Conservation (phyloP, 2,888 invertebrate genomes). For the Deroplatys truncata region DNA sequence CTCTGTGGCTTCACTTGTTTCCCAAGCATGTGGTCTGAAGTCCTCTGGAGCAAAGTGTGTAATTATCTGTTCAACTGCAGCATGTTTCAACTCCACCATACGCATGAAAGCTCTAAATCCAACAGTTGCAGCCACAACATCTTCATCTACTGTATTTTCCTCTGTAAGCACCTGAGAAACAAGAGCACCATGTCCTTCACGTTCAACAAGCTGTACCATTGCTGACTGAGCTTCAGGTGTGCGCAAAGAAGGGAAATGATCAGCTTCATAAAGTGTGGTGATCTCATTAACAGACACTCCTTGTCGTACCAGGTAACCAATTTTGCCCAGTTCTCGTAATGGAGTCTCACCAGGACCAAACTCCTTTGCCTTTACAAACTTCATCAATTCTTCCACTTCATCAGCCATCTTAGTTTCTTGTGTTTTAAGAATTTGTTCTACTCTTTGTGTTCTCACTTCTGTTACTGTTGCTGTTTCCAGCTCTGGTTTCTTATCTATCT, state of each 20-base stretch:
- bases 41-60: conserved; percentile 79
- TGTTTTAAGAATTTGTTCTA: conserved; percentile 51
- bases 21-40: conserved; percentile 78
- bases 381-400: conserved; percentile 69
- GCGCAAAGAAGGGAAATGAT: conserved; percentile 73
- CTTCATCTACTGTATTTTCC: conserved; percentile 73
- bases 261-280: conserved; percentile 70
- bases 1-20: conserved; percentile 64
- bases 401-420: conserved; percentile 41
- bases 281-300: conserved; percentile 74
- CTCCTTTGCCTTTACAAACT: conserved; percentile 69
- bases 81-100: conserved; percentile 77
- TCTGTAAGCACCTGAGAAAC: conserved; percentile 79
- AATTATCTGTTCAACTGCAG: conserved; percentile 79
- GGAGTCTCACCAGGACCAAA: conserved; percentile 78
- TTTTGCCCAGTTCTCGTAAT: conserved; percentile 74
- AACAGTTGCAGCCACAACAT: conserved; percentile 70
- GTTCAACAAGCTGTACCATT: conserved; percentile 76
- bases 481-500: conserved; percentile 28
- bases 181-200: conserved; percentile 74
- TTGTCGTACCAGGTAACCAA: conserved; percentile 70
- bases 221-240: conserved; percentile 82
- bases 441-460: conserved; percentile 41
- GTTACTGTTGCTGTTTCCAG: conserved; percentile 45
- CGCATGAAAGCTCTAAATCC: conserved; percentile 82